Conservation (phyloP, 2,797 vertebrate species). For the Poecilia wingei region DNA sequence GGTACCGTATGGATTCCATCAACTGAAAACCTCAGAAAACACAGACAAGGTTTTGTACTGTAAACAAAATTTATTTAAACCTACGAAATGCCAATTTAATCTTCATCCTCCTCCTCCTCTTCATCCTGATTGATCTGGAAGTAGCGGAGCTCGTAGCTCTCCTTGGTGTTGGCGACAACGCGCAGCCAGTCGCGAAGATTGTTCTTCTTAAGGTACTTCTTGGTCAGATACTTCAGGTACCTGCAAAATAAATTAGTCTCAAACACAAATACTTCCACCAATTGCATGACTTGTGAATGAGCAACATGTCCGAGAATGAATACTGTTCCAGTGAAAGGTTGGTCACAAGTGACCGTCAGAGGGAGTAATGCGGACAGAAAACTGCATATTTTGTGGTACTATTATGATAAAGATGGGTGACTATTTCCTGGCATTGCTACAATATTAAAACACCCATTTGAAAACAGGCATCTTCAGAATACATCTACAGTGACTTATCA, state of each 20-base stretch:
- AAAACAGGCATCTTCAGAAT: not conserved
- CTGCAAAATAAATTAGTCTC: slow-evolving; percentile 58
- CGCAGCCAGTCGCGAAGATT: slow-evolving; percentile 91
- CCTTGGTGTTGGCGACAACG: slow-evolving; percentile 92
- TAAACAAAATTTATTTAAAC: slow-evolving; percentile 41
- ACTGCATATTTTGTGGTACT: too few species aligned
- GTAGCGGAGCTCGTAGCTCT: slow-evolving; percentile 92
- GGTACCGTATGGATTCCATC: too few species aligned
- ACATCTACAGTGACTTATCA: too few species aligned
- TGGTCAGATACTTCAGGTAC: slow-evolving; percentile 94
- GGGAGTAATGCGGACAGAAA: too few species aligned
- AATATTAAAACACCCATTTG: not conserved
- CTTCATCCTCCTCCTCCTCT: slow-evolving; percentile 91
- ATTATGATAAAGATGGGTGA: too few species aligned
- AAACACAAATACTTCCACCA: not conserved
- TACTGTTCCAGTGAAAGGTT: not conserved
- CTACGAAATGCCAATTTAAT: slow-evolving; percentile 75
- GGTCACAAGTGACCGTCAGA: not conserved
- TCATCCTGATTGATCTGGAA: slow-evolving; percentile 97
- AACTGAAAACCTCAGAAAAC: not conserved
- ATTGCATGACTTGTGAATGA: not conserved
- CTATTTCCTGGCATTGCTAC: too few species aligned
- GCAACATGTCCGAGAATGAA: not conserved
- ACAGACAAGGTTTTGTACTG: not conserved
- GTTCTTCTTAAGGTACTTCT: slow-evolving; percentile 95